Conservation (phyloP, 64 coral and sea anemone species). For the Dendrophyllia cribrosa region DNA sequence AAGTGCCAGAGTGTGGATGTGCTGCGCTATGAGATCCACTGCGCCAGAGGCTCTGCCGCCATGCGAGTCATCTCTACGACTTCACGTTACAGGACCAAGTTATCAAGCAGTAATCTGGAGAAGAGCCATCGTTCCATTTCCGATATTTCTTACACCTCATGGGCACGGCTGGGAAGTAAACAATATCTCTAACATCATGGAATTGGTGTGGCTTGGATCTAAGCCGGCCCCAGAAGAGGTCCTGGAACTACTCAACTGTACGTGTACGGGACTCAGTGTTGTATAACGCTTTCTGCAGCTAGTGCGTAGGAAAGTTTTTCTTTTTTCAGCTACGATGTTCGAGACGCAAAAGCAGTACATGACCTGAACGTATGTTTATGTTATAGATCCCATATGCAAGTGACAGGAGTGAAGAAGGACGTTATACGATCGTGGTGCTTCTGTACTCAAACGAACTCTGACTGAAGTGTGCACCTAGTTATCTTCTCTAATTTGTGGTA, state of each 20-base stretch:
- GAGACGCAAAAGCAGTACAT: not conserved
- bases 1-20: constrained; percentile 67
- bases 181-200: constrained; percentile 5
- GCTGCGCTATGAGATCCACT: constrained; percentile 67
- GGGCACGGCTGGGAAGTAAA: constrained; percentile 64
- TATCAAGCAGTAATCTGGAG: constrained; percentile 80
- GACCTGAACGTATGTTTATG: not conserved
- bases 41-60: constrained; percentile 52
- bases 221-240: constrained; percentile 59
- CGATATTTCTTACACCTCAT: constrained; percentile 50
- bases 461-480: constrained; percentile 36
- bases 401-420: constrained; percentile 40
- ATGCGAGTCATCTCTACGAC: constrained; percentile 61
- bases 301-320: constrained; percentile 28
- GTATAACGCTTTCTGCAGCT: constrained; percentile 29
- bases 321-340: constrained; percentile 11
- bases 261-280: not conserved
- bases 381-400: constrained; percentile 9
- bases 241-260: constrained; percentile 51
- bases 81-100: constrained; percentile 63
- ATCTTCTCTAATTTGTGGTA: constrained; percentile 40
- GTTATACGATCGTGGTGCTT: constrained; percentile 52
- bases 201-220: constrained; percentile 76
- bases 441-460: constrained; percentile 32
- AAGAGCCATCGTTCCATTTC: constrained; percentile 54